phyloP scores from a whole-genome alignment of 2,113 vertebrate genomes.

The Gobiocypris rarus region DNA sequence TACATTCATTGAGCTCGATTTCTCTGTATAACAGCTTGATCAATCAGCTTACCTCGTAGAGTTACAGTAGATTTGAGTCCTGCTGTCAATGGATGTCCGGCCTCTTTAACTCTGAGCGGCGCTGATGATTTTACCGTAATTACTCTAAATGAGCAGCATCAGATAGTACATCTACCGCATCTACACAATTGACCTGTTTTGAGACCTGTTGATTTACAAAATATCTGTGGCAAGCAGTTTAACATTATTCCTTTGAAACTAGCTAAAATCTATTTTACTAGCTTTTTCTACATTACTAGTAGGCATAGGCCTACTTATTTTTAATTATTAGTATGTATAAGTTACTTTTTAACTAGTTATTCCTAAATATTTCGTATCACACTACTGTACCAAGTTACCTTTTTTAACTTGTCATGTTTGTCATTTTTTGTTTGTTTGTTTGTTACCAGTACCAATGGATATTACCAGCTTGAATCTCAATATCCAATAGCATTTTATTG shows the following conservation, averaged over 20 bases:
- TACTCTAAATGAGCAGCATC: not conserved
- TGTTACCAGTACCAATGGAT: too few relatives aligned
- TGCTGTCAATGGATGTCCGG: not conserved
- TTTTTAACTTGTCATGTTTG: too few relatives aligned
- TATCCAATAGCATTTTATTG: too few relatives aligned
- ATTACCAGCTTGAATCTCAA: too few relatives aligned
- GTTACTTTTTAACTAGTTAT: too few relatives aligned
- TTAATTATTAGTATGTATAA: too few relatives aligned
- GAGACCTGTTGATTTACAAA: not conserved
- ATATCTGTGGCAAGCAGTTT: not conserved
- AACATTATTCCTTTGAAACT: not conserved
- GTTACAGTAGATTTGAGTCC: not conserved
- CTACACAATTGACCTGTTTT: not conserved
- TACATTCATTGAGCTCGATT: not conserved
- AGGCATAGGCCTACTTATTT: too few relatives aligned
- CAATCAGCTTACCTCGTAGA: constrained; percentile 1
- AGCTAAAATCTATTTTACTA: too few relatives aligned
- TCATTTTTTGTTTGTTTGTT: too few relatives aligned
- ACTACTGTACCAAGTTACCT: too few relatives aligned
- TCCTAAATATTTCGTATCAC: too few relatives aligned
- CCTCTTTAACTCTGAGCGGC: not conserved
- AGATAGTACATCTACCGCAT: not conserved
- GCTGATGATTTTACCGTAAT: not conserved
- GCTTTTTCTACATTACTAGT: too few relatives aligned
- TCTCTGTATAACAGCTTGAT: not conserved